Evolutionary conservation across 2,888 invertebrate species (phyloP).

Genomic region (Pseudanteris insignis): DNA sequence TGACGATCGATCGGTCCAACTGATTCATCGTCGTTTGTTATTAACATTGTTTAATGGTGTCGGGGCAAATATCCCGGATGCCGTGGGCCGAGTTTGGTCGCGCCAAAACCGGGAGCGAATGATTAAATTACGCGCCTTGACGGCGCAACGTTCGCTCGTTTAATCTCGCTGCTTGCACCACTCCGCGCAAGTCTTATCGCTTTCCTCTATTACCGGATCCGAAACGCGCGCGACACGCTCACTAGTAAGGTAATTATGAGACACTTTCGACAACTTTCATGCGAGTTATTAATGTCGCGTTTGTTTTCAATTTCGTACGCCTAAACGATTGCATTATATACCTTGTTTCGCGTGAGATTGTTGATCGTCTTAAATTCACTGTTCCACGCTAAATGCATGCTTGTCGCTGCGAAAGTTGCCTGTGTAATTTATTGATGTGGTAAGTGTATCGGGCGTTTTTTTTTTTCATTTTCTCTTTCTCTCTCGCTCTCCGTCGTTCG

Average conservation of each 20-base stretch:
- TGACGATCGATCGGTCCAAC: conserved; percentile 13
- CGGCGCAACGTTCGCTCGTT: conserved; percentile 5
- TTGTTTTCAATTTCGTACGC: conserved; percentile 14
- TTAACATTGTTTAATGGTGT: conserved; percentile 27
- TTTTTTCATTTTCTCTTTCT: too few species aligned
- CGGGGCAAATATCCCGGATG: too few species aligned
- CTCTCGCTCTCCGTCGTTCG: too few species aligned
- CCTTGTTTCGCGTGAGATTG: background rate
- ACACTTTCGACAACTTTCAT: conserved; percentile 39
- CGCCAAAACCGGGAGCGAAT: conserved; percentile 9
- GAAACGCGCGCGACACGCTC: conserved; percentile 9
- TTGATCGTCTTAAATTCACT: background rate
- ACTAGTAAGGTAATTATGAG: conserved; percentile 31
- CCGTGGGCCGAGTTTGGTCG: too few species aligned
- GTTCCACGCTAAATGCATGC: too few species aligned
- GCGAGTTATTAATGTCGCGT: conserved; percentile 21
- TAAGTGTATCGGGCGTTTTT: too few species aligned
- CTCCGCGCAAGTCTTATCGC: conserved; percentile 24
- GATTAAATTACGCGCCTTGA: conserved; percentile 10
- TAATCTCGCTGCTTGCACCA: too few species aligned
- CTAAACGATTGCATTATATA: conserved; percentile 5
- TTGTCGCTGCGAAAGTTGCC: conserved; percentile 2
- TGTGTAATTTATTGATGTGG: too few species aligned
- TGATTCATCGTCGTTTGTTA: conserved; percentile 20
- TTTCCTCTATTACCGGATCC: conserved; percentile 18